phyloP scores from a whole-genome alignment of 1,140 invertebrate genomes.

The Bombus huntii region DNA sequence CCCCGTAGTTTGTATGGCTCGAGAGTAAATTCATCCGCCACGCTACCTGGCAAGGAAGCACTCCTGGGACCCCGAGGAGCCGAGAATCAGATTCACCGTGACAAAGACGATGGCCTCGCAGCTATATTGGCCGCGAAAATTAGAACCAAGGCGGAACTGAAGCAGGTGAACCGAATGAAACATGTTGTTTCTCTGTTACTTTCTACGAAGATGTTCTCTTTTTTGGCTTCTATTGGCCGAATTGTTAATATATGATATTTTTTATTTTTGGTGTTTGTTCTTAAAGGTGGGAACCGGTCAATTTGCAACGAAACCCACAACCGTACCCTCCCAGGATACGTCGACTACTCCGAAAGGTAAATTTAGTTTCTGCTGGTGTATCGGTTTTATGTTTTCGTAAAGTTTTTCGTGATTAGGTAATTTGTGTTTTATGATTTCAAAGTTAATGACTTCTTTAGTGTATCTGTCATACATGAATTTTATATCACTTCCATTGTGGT shows the following conservation, averaged over 20 bases:
- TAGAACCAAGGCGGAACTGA: slow-evolving; percentile 91
- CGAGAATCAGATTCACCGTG: slow-evolving; percentile 78
- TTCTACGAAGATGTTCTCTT: too few species aligned
- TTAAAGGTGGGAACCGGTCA: slow-evolving; percentile 75
- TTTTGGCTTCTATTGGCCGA: neutral
- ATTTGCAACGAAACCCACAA: slow-evolving; percentile 68
- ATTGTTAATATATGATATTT: neutral
- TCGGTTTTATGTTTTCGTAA: neutral
- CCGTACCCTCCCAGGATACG: slow-evolving; percentile 64
- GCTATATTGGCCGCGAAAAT: slow-evolving; percentile 87
- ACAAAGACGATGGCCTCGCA: slow-evolving; percentile 83
- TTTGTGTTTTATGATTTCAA: too few species aligned
- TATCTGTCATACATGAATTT: too few species aligned
- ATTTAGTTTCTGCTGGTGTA: neutral
- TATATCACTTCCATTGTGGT: too few species aligned
- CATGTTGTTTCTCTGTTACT: neutral
- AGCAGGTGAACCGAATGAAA: slow-evolving; percentile 83
- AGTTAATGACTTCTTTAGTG: too few species aligned
- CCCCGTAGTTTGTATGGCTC: slow-evolving; percentile 75
- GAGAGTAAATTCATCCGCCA: slow-evolving; percentile 76
- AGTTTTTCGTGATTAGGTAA: neutral
- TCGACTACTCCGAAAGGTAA: slow-evolving; percentile 74
- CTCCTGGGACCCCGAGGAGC: slow-evolving; percentile 70
- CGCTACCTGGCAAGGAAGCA: slow-evolving; percentile 75
- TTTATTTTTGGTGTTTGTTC: neutral